Evolutionary conservation across 2,113 vertebrate genomes (phyloP).

Genomic region (Scatophagus argus): DNA sequence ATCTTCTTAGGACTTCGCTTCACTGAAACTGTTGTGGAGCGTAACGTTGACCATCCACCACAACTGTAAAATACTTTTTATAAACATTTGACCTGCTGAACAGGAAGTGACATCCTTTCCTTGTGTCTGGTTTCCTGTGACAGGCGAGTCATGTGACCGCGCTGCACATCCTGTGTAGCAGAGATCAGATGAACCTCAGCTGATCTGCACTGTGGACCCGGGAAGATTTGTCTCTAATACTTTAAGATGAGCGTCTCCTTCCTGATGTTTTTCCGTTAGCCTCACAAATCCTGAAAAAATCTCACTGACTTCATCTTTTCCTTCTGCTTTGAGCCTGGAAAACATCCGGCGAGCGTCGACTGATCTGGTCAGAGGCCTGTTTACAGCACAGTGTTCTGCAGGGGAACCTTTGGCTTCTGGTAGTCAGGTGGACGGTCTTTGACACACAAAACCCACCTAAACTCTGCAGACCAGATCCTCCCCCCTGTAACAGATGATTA

Average conservation of each 20-base stretch:
- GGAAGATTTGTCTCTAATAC: slow-evolving; percentile 56
- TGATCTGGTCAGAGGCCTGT: background rate
- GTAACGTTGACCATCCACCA: too few relatives aligned
- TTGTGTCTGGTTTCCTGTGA: background rate
- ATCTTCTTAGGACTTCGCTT: too few relatives aligned
- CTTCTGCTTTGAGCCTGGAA: slow-evolving; percentile 16
- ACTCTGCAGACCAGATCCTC: too few relatives aligned
- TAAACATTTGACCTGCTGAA: background rate
- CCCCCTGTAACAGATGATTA: too few relatives aligned
- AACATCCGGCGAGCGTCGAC: slow-evolving; percentile 10
- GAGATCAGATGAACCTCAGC: slow-evolving; percentile 23
- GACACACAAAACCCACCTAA: too few relatives aligned
- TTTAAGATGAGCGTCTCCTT: slow-evolving; percentile 31
- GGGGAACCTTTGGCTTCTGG: too few relatives aligned
- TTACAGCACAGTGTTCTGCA: too few relatives aligned
- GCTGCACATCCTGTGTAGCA: background rate
- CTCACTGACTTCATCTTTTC: slow-evolving; percentile 16
- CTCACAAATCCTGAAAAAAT: slow-evolving; percentile 50
- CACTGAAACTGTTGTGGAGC: too few relatives aligned
- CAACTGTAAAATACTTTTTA: background rate
- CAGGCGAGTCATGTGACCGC: background rate
- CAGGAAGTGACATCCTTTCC: background rate
- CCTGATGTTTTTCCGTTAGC: slow-evolving; percentile 28
- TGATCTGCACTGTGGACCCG: slow-evolving; percentile 3
- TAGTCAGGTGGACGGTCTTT: too few relatives aligned